phyloP scores from a whole-genome alignment of 1,140 invertebrate genomes.

The Drosophila equinoxialis region DNA sequence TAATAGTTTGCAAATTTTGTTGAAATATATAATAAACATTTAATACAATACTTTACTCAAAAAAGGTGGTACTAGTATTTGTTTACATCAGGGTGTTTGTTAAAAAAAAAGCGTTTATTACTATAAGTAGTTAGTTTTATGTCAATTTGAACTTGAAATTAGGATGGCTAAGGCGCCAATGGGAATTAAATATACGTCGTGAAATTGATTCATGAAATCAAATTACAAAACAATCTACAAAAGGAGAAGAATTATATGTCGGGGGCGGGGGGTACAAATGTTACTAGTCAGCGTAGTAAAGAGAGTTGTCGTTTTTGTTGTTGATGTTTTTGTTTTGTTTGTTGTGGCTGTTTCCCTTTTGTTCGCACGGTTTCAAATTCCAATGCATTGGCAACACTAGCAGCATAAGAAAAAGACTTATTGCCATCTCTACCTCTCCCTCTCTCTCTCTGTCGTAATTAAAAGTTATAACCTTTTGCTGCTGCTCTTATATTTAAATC shows the following conservation, averaged over 20 bases:
- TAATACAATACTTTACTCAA: no score
- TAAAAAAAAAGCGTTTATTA: no score
- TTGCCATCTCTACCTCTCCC: neutral
- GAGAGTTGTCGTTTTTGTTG: conserved; percentile 43
- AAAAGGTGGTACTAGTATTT: no score
- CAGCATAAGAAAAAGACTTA: conserved; percentile 44
- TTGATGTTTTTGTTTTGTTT: conserved; percentile 38
- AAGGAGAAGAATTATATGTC: neutral
- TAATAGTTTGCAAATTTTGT: no score
- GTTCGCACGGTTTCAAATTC: conserved; percentile 72
- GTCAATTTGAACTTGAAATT: no score
- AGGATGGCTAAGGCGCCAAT: no score
- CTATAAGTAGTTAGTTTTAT: no score
- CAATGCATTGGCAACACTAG: conserved; percentile 73
- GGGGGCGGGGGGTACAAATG: conserved; percentile 14
- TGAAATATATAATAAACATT: no score
- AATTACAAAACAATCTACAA: conserved; percentile 40
- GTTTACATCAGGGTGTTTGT: no score
- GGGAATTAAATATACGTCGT: neutral
- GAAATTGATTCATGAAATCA: conserved; percentile 42
- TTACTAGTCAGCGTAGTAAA: conserved; percentile 17
- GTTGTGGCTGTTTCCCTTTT: conserved; percentile 32
- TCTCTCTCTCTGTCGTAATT: neutral
- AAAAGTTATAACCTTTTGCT: neutral
- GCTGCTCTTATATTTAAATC: neutral